phyloP scores from a whole-genome alignment of 2,797 vertebrate species.

The Eutrigla gurnardus region DNA sequence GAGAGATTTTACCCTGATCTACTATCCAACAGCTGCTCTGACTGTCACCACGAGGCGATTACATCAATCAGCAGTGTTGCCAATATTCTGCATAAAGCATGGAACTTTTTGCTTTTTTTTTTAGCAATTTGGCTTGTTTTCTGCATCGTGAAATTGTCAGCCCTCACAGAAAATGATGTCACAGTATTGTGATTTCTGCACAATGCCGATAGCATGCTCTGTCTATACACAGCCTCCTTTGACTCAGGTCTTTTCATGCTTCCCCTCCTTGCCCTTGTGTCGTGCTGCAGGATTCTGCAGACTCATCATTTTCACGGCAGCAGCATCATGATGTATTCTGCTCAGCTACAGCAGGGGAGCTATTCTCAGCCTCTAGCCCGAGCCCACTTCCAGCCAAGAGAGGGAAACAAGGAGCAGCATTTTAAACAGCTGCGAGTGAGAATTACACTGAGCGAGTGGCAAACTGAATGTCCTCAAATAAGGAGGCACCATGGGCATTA shows the following conservation, averaged over 20 bases:
- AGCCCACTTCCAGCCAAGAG: conserved; percentile 34
- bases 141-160: not conserved
- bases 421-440: conserved; percentile 48
- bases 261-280: conserved; percentile 63
- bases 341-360: conserved; percentile 44
- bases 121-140: not conserved
- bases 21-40: conserved; percentile 37
- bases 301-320: conserved; percentile 69
- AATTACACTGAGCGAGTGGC: conserved; percentile 1
- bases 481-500: not conserved
- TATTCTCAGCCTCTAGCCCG: conserved; percentile 46
- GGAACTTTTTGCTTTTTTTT: not conserved
- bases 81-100: not conserved
- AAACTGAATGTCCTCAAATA: not conserved
- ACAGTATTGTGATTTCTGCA: not conserved
- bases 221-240: conserved; percentile 15
- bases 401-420: conserved; percentile 34
- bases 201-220: not conserved
- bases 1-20: conserved; percentile 40
- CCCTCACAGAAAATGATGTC: not conserved
- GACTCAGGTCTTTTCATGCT: conserved; percentile 19
- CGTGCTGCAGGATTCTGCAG: conserved; percentile 65
- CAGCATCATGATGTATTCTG: conserved; percentile 51
- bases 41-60: conserved; percentile 16
- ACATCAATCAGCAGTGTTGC: conserved; percentile 23